Evolutionary conservation across 2,888 invertebrate species (phyloP), one percentile per base, ranked within the genome.

Genomic region (Lissocephala sabroskyi): DNA sequence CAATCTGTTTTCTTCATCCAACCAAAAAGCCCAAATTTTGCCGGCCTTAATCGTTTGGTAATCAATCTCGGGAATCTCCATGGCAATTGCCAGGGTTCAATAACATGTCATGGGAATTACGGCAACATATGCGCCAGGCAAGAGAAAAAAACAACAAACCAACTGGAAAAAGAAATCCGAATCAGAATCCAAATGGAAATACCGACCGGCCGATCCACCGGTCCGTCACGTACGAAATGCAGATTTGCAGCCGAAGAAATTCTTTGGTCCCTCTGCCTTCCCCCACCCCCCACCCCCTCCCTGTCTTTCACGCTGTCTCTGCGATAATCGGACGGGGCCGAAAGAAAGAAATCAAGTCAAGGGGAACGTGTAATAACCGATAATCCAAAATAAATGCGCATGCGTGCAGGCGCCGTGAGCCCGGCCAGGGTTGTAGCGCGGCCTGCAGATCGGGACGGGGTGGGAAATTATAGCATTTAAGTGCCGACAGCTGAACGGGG

Each of bases 341-440:
- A 43, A 41, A 26, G 45, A 60, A 62, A 53, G 47, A 62, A 73
- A 62, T 66, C 66, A 66, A 68, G 51, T 49, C 63, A 41, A 51
- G 50, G 30, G 43, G 51, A 73, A 65, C 62, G 49, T 77, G 65
- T 76, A 77, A 77, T 73, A 60, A 70, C 53, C 70, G 77, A 70
- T 70, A 70, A 70, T 77, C 77, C 77, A 73, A 62, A 56, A 58
- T 73, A 76, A 70, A 70, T 65, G 74, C 65, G 62, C 55, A 73
- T 73, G 70, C 68, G 73, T 70, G 76, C 65, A 66, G 56, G 42
- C 14, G 35, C 32, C 16, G 19, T 17, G 13, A 45, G 37, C 5
- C 10, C 14, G 32, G 10, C 32, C 28, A 36, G 14, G 26, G 5
- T 36, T 30, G 11, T 14, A n/a, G 6, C 9, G 29, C 37, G 23